A percentile compares a stretch with the other conserved stretches of the same genome.
Evolutionary conservation across 2,888 invertebrate species (phyloP).

Genomic region (Loripinus fragilis): DNA sequence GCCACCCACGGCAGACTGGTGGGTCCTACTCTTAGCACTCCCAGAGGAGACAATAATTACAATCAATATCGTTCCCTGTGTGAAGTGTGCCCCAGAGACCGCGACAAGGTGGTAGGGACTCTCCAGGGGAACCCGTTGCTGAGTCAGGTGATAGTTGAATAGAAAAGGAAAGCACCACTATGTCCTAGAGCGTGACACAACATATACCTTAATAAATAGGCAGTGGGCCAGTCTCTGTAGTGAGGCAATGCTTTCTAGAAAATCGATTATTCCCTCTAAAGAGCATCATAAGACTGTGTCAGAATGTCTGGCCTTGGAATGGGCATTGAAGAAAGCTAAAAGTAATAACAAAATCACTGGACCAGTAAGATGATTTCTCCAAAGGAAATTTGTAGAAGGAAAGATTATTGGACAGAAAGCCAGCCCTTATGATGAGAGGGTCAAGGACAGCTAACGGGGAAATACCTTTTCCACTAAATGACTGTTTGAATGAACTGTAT

Average conservation of each 20-base stretch:
- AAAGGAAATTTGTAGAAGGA: neutral
- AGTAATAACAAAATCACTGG: neutral
- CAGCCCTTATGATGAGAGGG: neutral
- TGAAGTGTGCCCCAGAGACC: too few relatives aligned
- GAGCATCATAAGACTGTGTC: neutral
- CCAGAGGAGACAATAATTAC: too few relatives aligned
- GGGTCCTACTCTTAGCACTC: too few relatives aligned
- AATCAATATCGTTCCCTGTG: too few relatives aligned
- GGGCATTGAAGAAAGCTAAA: neutral
- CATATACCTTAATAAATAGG: neutral
- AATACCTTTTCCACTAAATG: neutral
- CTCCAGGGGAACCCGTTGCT: too few relatives aligned
- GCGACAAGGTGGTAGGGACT: too few relatives aligned
- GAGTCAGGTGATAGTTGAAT: too few relatives aligned
- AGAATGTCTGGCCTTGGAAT: neutral
- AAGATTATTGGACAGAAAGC: neutral
- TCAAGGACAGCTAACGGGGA: neutral
- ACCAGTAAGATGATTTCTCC: neutral
- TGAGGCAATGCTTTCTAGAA: neutral
- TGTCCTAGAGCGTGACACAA: neutral
- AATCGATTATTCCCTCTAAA: neutral
- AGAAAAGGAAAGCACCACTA: neutral
- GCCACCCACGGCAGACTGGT: too few relatives aligned
- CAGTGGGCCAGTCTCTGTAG: neutral
- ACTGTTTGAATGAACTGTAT: neutral